A percentile compares a stretch with the other conserved stretches of the same genome.
phyloP scores from a whole-genome alignment of 2,113 vertebrate species.

The Hemichromis elongatus region DNA sequence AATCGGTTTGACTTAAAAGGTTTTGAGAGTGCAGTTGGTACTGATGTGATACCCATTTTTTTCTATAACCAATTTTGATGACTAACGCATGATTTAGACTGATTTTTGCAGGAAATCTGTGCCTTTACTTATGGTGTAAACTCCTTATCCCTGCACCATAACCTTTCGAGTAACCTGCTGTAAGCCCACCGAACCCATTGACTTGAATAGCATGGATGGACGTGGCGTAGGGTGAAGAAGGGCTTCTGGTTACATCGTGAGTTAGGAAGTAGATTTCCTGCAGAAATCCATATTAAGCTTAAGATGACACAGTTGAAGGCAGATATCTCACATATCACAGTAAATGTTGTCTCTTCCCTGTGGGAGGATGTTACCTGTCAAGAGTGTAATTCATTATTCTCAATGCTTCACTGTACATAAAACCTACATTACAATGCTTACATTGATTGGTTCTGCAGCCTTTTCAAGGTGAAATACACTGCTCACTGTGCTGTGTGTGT shows the following conservation, averaged over 20 bases:
- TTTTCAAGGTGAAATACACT: not conserved
- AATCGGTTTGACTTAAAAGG: not conserved
- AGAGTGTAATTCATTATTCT: not conserved
- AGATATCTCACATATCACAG: not conserved
- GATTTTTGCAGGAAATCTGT: not conserved
- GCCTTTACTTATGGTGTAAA: not conserved
- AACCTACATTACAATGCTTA: not conserved
- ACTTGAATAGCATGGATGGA: not conserved
- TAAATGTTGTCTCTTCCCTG: slow-evolving; percentile 19
- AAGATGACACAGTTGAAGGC: not conserved
- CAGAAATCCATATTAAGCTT: not conserved
- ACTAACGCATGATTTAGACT: not conserved
- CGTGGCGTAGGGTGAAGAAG: not conserved
- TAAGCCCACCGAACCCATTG: not conserved
- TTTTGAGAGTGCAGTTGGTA: not conserved
- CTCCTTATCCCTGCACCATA: not conserved
- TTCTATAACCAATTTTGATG: not conserved
- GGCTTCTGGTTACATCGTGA: not conserved
- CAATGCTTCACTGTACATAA: not conserved
- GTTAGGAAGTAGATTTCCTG: not conserved
- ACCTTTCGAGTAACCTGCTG: not conserved
- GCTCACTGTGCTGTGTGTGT: not conserved
- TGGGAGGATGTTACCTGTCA: slow-evolving; percentile 19
- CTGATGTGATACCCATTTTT: not conserved
- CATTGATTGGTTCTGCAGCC: not conserved